A percentile compares a stretch with the other conserved stretches of the same genome.
Conservation (phyloP, 1,140 invertebrate genomes). For the Drosophila erecta region DNA sequence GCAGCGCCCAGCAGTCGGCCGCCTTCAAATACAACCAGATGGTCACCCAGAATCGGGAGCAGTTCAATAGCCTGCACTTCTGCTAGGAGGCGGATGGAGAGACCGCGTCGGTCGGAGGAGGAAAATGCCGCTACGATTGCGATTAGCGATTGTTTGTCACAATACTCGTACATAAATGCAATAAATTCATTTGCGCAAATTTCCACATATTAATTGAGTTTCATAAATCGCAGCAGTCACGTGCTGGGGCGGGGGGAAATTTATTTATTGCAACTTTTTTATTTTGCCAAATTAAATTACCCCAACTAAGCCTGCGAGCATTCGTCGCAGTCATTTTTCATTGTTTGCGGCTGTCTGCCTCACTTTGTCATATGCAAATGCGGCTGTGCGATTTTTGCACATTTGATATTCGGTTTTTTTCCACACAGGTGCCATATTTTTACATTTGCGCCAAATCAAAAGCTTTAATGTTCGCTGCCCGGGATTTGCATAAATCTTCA, state of each 20-base stretch:
- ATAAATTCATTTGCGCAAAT: conserved; percentile 55
- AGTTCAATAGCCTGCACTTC: conserved; percentile 80
- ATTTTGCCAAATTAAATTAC: conserved; percentile 69
- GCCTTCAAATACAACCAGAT: conserved; percentile 78
- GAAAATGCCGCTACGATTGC: conserved; percentile 9
- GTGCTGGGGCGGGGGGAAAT: conserved; percentile 34
- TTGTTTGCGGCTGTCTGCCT: conserved; percentile 80
- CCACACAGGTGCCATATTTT: conserved; percentile 66
- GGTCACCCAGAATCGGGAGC: conserved; percentile 75
- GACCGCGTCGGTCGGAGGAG: not conserved
- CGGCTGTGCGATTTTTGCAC: conserved; percentile 50
- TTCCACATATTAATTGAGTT: conserved; percentile 62
- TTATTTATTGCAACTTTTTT: conserved; percentile 34
- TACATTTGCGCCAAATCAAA: conserved; percentile 71
- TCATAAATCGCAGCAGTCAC: conserved; percentile 75
- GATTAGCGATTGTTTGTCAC: conserved; percentile 22
- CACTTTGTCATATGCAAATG: conserved; percentile 76
- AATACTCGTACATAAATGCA: conserved; percentile 30
- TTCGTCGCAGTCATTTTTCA: conserved; percentile 72
- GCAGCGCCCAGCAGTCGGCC: conserved; percentile 18
- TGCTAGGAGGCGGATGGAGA: conserved; percentile 47
- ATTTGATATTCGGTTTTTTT: conserved; percentile 77
- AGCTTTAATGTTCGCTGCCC: conserved; percentile 34
- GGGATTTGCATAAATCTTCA: conserved; percentile 77
- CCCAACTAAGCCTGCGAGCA: conserved; percentile 45